Evolutionary conservation across 2,888 invertebrate genomes (phyloP).

Genomic region (Acanthosoma haemorrhoidale): DNA sequence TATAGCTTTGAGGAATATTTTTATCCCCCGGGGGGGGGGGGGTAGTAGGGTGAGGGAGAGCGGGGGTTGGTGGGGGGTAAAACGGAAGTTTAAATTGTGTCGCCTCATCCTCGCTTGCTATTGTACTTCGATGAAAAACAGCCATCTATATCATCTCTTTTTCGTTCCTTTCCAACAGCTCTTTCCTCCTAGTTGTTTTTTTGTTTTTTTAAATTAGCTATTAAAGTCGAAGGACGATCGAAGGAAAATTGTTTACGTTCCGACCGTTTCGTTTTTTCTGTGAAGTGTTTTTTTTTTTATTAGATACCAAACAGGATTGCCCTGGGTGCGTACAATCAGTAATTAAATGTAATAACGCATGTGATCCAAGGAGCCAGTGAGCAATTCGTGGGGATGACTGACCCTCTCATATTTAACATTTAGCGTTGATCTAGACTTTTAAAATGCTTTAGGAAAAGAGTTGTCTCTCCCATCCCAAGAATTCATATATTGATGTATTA

Average conservation of each 20-base stretch:
- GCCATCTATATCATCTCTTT: conserved; percentile 12
- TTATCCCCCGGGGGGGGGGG: background rate
- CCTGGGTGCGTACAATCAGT: no score
- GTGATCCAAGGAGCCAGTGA: no score
- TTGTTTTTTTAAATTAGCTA: background rate
- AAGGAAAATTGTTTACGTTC: no score
- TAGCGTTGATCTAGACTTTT: no score
- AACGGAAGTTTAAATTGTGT: conserved; percentile 10
- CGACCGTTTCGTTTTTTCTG: no score
- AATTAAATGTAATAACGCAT: no score
- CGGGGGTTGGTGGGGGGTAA: background rate
- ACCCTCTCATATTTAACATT: no score
- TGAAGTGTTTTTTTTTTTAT: no score
- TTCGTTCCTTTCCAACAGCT: background rate
- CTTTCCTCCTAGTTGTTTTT: background rate
- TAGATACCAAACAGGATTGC: no score
- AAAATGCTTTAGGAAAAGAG: no score
- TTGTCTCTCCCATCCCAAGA: no score
- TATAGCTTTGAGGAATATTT: conserved; percentile 22
- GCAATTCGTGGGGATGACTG: no score
- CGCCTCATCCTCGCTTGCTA: background rate
- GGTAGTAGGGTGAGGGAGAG: background rate
- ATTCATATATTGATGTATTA: background rate
- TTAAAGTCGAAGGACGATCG: background rate
- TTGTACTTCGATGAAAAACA: conserved; percentile 1